Evolutionary conservation across 2,888 invertebrate genomes (phyloP).

Genomic region (Hypselothyrea guttata): DNA sequence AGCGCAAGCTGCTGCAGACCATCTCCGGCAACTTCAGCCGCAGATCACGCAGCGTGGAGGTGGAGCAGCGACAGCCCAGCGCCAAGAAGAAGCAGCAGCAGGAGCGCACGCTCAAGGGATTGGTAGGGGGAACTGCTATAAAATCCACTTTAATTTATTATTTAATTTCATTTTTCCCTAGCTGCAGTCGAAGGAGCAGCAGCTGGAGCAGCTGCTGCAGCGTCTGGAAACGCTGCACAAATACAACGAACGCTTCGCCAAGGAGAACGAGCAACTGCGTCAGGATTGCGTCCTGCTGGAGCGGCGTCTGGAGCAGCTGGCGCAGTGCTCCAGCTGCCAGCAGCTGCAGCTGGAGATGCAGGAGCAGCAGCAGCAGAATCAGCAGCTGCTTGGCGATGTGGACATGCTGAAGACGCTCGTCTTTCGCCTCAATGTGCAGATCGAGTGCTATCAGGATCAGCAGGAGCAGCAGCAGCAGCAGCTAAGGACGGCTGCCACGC

Average conservation of each 20-base stretch:
- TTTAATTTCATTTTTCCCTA: constrained; percentile 48
- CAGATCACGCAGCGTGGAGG: constrained; percentile 78
- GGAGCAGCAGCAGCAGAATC: constrained; percentile 83
- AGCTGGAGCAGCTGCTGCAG: constrained; percentile 85
- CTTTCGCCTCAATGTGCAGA: constrained; percentile 89
- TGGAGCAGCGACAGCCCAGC: constrained; percentile 37
- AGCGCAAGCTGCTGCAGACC: constrained; percentile 69
- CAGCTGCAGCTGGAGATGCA: constrained; percentile 58
- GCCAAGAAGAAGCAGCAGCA: constrained; percentile 47
- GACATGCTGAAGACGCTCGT: constrained; percentile 89
- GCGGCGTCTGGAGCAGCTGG: constrained; percentile 83
- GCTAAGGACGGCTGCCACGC: too few species aligned
- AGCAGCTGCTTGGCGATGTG: constrained; percentile 86
- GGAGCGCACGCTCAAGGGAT: constrained; percentile 69
- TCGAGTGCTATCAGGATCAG: constrained; percentile 90
- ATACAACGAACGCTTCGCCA: constrained; percentile 85
- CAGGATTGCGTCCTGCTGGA: constrained; percentile 83
- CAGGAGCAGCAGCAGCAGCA: background rate
- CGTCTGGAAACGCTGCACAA: constrained; percentile 85
- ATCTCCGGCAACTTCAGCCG: constrained; percentile 78
- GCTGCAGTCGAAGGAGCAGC: constrained; percentile 85
- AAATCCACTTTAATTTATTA: rapidly evolving
- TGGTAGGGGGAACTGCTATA: constrained; percentile 54
- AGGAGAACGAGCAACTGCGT: constrained; percentile 85
- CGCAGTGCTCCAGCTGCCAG: constrained; percentile 78